Base-by-base conservation (phyloP, 37 sponge, comb jelly and placozoan species). In the Petrosia ficiformis region DNA sequence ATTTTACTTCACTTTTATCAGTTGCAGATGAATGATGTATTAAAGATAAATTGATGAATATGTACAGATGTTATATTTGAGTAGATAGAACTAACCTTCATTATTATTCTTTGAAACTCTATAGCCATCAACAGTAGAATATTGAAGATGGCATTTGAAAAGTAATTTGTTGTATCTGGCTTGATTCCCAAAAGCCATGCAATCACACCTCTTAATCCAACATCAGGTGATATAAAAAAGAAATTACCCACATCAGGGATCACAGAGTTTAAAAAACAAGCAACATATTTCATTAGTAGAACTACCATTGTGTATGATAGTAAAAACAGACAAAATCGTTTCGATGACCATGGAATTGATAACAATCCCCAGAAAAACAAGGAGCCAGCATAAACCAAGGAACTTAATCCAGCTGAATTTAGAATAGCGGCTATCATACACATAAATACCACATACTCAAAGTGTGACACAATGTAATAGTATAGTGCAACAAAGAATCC, bases 301-400 rank as follows among this genome's bases (percentile, higher is more conserved):
- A 81, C 75, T 3, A 81, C 1, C 89, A 86, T 84, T 0, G 85
- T 59, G 68, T 87, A 94, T 78, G 84, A 67, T 28, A 90, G 79
- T 65, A 87, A 39, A 2, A 35, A 29, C 3, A 79, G 48, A 92
- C 95, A 94, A 80, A 91, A 94, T 34, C 73, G 8, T 64, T 77
- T 87, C 40, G 83, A 65, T 8, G 78, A 78, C 34, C 71, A 80
- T 2, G 94, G 90, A 1, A 80, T 76, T 59, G 88, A 77, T 24
- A 91, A 67, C 1, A 91, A 70, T 1, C 92, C 95, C 92, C 95
- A 91, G 44, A 74, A 26, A 56, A 80, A 94, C 65, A 91, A 54
- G 29, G 87, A n/a, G 64, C 67, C 28, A 0, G 72, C 87, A 52
- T 85, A 86, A n/a, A 76, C 48, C 54, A 94, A 52, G 0, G 95